These are phyloP conservation scores for Rhagonycha lutea DNA, from an alignment of 2,888 invertebrate genomes.

Conservation along the genomic window DNA sequence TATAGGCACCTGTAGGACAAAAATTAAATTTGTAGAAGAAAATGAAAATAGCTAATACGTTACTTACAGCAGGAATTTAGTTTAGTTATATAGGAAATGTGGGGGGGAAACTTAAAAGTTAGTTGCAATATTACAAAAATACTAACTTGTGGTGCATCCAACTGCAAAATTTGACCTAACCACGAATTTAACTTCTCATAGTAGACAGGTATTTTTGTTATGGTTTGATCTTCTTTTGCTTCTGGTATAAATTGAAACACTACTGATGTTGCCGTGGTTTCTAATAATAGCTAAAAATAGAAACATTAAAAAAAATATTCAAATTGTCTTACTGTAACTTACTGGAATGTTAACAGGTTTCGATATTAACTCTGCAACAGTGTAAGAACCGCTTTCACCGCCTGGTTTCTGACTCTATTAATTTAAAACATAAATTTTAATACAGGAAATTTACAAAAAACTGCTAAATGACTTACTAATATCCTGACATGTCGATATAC, in stretches of 20 bases:
- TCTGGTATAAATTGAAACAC: conserved; percentile 85
- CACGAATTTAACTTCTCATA: conserved; percentile 89
- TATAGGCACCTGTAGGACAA: conserved; percentile 67
- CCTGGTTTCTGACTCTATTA: conserved; percentile 82
- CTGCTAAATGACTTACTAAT: conserved; percentile 60
- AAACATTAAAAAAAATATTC: neutral
- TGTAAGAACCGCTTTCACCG: conserved; percentile 69
- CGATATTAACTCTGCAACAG: conserved; percentile 64
- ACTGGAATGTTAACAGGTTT: conserved; percentile 66
- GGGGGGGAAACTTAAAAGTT: too few relatives aligned
- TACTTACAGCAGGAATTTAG: too few relatives aligned
- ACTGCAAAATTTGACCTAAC: conserved; percentile 87
- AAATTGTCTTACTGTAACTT: conserved; percentile 42
- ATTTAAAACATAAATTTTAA: conserved; percentile 38
- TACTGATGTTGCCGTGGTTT: conserved; percentile 80
- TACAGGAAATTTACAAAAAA: conserved; percentile 7
- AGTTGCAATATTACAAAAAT: neutral
- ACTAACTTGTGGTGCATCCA: conserved; percentile 77
- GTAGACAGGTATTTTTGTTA: conserved; percentile 65
- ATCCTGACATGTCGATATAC: conserved; percentile 71
- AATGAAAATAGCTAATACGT: neutral
- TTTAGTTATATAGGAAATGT: too few relatives aligned
- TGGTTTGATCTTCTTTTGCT: conserved; percentile 55
- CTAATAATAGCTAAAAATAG: conserved; percentile 64
- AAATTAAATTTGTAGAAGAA: neutral